Base-by-base conservation (phyloP, 1,140 invertebrate genomes). In the Zeugodacus cucurbitae region DNA sequence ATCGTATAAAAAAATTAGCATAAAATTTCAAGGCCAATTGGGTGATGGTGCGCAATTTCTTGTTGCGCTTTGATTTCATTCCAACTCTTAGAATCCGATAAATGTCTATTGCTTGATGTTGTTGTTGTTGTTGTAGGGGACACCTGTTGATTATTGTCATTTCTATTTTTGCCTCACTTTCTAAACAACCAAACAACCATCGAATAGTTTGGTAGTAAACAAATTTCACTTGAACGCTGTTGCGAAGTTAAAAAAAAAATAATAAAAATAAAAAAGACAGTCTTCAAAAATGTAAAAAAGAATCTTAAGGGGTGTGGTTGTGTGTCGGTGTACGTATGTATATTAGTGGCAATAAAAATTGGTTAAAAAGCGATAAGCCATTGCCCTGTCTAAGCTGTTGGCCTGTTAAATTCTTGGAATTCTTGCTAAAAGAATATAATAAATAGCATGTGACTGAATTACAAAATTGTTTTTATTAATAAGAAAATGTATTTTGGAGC, bases 91-190 rank as follows among this genome's bases (percentile, higher is more conserved):
- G 64, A 67, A 67, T 4, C 34, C 29, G 11, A 11, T 8, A 32
- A 32, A 17, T 20, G 64, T 14, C 2, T 32, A 34, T 67, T n/a
- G n/a, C n/a, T n/a, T n/a, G n/a, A n/a, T n/a, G n/a, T n/a, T n/a
- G n/a, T n/a, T n/a, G n/a, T 29, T 32, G 29, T 34, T 32, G 29
- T 26, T 67, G 29, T 41, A 74, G 67, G 22, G 10, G 32, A 37
- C 67, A 37, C 14, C 58, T n/a, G 67, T 32, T 32, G 34, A 32
- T 41, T 74, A 74, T 74, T 74, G 67, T 74, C 67, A 74, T 74
- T 74, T 74, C 34, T 74, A 74, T 74, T 74, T 74, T 74, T 74
- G 67, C 34, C 34, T 74, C 67, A 74, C 67, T 74, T 74, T 74
- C 67, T 74, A 74, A 74, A 74, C 67, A 74, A 74, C 67, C 67